A percentile compares a stretch with the other conserved stretches of the same genome.
Evolutionary conservation across 1,140 invertebrate genomes (phyloP).

Genomic region (Drosophila bocki): DNA sequence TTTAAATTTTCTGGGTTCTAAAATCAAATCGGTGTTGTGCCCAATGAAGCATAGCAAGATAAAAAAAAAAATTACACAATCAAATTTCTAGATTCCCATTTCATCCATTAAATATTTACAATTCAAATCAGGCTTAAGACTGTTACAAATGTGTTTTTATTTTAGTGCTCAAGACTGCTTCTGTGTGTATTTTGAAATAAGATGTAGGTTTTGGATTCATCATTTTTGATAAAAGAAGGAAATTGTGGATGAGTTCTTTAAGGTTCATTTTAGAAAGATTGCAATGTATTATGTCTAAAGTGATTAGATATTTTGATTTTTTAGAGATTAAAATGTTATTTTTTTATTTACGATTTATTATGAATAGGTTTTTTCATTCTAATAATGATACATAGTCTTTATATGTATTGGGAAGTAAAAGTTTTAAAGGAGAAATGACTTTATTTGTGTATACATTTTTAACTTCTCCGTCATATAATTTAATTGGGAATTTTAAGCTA

Average conservation of each 20-base stretch:
- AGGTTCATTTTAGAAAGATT: too few species aligned
- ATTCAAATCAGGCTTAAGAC: neutral
- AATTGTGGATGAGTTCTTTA: too few species aligned
- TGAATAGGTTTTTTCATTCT: neutral
- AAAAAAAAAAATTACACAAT: neutral
- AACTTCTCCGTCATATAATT: too few species aligned
- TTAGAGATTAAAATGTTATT: too few species aligned
- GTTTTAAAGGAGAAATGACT: neutral
- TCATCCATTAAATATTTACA: constrained; percentile 12
- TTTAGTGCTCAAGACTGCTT: neutral
- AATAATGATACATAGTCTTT: neutral
- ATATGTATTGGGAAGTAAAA: neutral
- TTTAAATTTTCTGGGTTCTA: constrained; percentile 61
- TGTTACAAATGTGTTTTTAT: neutral
- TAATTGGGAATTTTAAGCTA: too few species aligned
- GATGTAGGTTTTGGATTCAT: neutral
- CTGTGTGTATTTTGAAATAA: neutral
- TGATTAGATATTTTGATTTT: neutral
- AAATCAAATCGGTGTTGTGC: constrained; percentile 36
- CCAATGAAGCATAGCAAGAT: constrained; percentile 1
- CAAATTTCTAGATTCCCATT: neutral
- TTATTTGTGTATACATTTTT: too few species aligned
- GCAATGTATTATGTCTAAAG: too few species aligned
- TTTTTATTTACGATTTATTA: neutral
- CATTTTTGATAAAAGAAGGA: neutral